Evolutionary conservation across 2,113 vertebrate species (phyloP).

Genomic region (Phrynosoma blainvillii): DNA sequence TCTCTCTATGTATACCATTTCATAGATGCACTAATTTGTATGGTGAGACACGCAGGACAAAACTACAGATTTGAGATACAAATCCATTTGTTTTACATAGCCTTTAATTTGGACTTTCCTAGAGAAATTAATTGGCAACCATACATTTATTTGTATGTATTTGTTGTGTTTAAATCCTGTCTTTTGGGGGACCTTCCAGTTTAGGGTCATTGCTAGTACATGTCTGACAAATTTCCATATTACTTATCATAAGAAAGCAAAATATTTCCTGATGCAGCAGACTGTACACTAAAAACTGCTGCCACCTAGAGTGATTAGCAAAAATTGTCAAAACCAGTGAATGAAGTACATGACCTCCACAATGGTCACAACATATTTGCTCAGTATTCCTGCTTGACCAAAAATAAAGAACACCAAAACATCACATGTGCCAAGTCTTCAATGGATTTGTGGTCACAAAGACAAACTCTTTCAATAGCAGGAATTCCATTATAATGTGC

Average conservation of each 20-base stretch:
- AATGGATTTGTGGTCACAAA: too few species aligned
- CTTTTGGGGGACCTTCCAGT: neutral
- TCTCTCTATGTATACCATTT: neutral
- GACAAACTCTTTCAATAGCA: too few species aligned
- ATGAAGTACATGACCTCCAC: too few species aligned
- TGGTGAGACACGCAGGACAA: neutral
- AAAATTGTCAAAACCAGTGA: neutral
- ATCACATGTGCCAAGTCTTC: too few species aligned
- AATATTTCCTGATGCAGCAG: neutral
- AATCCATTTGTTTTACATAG: neutral
- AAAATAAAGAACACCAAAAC: too few species aligned
- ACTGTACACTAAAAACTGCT: constrained; percentile 10
- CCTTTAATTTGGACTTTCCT: neutral
- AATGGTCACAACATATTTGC: too few species aligned
- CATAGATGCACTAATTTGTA: neutral
- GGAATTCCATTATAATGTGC: too few species aligned
- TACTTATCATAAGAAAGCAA: neutral
- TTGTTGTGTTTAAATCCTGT: too few species aligned
- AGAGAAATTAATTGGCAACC: neutral
- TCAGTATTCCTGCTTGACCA: too few species aligned
- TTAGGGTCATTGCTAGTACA: neutral
- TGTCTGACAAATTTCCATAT: neutral
- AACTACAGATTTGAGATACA: neutral
- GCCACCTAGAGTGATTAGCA: constrained; percentile 9
- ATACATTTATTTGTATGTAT: neutral